Evolutionary conservation across 1,140 invertebrate genomes (phyloP).

Genomic region (Ips typographus): DNA sequence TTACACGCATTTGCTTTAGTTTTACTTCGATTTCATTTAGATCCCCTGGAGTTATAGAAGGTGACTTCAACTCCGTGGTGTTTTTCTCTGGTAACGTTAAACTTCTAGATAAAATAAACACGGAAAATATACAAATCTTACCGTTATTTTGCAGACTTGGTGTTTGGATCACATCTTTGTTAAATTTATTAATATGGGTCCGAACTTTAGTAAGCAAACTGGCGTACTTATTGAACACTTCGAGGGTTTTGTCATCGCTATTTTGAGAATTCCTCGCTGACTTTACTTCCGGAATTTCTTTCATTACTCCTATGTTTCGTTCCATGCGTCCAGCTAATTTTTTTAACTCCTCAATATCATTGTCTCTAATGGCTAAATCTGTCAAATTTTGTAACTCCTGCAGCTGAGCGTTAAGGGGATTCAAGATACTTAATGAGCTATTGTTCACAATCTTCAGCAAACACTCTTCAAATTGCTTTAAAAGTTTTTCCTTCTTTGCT

Average conservation of each 20-base stretch:
- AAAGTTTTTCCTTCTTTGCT: conserved; percentile 16
- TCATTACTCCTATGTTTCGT: conserved; percentile 19
- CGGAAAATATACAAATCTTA: too few species aligned
- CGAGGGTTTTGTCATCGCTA: conserved; percentile 8
- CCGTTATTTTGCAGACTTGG: too few species aligned
- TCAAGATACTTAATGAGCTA: conserved; percentile 1
- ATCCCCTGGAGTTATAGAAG: conserved; percentile 6
- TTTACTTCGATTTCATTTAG: conserved; percentile 34
- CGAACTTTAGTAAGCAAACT: conserved; percentile 9
- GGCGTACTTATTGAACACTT: conserved; percentile 6
- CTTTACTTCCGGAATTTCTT: conserved; percentile 24
- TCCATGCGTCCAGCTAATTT: conserved; percentile 16
- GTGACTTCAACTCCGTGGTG: too few species aligned
- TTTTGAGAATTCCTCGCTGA: conserved; percentile 7
- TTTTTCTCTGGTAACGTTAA: too few species aligned
- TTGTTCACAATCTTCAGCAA: conserved; percentile 22
- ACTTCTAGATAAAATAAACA: too few species aligned
- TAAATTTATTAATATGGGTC: too few species aligned
- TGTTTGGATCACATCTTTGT: too few species aligned
- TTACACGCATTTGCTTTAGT: conserved; percentile 26
- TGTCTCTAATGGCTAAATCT: conserved; percentile 12
- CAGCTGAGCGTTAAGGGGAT: conserved; percentile 8
- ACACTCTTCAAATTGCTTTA: conserved; percentile 33
- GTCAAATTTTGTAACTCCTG: conserved; percentile 10
- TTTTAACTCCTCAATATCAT: conserved; percentile 17